phyloP scores from a whole-genome alignment of 1,140 invertebrate genomes.

The Panagrolaimus sp. region DNA sequence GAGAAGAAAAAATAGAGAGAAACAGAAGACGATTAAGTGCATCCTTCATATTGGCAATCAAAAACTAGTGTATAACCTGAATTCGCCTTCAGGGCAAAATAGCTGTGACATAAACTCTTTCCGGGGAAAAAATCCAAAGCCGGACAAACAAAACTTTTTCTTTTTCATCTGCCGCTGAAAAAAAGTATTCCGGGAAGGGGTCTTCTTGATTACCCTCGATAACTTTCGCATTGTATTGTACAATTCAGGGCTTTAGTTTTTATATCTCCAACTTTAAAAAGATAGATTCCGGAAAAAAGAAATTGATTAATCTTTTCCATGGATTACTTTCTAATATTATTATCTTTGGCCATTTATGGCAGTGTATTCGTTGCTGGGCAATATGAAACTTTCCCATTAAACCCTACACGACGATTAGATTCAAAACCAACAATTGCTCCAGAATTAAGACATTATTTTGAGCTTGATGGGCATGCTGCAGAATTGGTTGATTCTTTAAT shows the following conservation, averaged over 20 bases:
- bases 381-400: background rate
- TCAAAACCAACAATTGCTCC: slow-evolving; percentile 55
- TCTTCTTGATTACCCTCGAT: slow-evolving; percentile 11
- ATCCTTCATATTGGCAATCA: no score
- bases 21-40: background rate
- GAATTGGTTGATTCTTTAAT: slow-evolving; percentile 39
- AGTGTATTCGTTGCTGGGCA: background rate
- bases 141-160: background rate
- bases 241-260: no score
- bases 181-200: slow-evolving; percentile 13
- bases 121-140: background rate
- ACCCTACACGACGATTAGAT: slow-evolving; percentile 36
- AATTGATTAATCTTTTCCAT: no score
- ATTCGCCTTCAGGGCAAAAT: slow-evolving; percentile 1
- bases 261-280: no score
- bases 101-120: background rate
- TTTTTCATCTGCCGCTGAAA: no score
- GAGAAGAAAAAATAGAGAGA: background rate
- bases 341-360: background rate
- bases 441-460: slow-evolving; percentile 55
- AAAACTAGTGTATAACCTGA: slow-evolving; percentile 3
- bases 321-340: no score
- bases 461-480: slow-evolving; percentile 57
- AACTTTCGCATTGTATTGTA: background rate
- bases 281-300: no score